Evolutionary conservation across 1,140 invertebrate genomes (phyloP).

Genomic region (Ceratina calcarata): DNA sequence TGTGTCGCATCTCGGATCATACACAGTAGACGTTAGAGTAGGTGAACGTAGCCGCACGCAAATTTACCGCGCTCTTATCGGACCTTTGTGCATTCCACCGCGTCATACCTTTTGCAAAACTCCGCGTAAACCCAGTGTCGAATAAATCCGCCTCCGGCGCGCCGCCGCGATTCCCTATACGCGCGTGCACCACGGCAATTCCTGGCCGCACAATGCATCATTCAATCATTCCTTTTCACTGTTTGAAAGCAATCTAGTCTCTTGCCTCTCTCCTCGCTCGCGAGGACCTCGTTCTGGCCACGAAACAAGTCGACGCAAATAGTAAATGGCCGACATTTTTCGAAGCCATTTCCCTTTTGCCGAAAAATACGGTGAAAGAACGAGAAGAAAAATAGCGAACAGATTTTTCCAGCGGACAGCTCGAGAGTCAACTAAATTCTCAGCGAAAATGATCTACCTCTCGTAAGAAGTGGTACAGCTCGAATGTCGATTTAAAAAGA

Average conservation of each 20-base stretch:
- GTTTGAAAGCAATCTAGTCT: conserved; percentile 3
- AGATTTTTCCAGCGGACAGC: conserved; percentile 10
- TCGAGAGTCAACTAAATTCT: neutral
- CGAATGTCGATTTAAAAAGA: too few species aligned
- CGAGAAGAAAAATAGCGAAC: neutral
- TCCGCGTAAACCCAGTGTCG: neutral
- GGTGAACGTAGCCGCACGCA: neutral
- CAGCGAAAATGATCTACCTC: conserved; percentile 22
- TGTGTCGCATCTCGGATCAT: neutral
- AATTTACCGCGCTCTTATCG: neutral
- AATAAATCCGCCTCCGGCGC: conserved; percentile 1
- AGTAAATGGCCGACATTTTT: conserved; percentile 10
- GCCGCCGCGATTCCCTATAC: neutral
- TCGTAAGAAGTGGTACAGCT: too few species aligned
- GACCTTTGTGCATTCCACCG: neutral
- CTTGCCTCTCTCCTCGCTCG: neutral
- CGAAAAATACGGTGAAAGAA: neutral
- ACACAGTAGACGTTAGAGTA: neutral
- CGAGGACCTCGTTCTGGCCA: neutral
- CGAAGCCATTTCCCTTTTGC: neutral
- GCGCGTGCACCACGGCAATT: conserved; percentile 1
- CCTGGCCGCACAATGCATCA: conserved; percentile 1
- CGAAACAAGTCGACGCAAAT: conserved; percentile 11
- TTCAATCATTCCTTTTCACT: conserved; percentile 9
- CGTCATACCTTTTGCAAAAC: neutral